Evolutionary conservation across 2,113 vertebrate genomes (phyloP), one percentile per base, ranked within the genome.

Genomic region (Chinchilla lanigera): DNA sequence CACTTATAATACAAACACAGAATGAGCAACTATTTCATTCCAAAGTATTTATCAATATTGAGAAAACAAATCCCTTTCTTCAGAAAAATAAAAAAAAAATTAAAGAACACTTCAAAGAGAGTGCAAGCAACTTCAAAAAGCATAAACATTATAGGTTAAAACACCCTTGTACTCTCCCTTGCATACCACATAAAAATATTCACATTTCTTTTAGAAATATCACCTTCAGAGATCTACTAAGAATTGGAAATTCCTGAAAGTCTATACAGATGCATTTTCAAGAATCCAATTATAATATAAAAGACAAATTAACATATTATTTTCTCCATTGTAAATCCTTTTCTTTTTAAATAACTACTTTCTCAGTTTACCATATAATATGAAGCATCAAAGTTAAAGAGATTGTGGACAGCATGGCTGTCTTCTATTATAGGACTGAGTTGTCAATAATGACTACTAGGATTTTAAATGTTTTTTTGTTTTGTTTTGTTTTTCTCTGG

Each of bases 271-370:
- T 71, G 8, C 20, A 75, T 83, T 85, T 52, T 47, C 24, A 94
- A 80, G 35, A 84, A 75, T 75, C 5, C 10, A 80, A 83, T 60
- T 41, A 90, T 67, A 56, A 60, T 41, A 90, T 67, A 56, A 6
- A 94, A 83, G 30, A 61, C 2, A 95, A 56, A 0, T 65, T 83
- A 92, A 95, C 71, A 50, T 22, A 0, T 65, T 83, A 60, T 50
- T 77, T 5, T 56, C 50, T 81, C 86, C 89, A 78, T 83, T 80
- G 44, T 84, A 92, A 94, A 85, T 12, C 22, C 28, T 67, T 4
- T 35, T 69, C 2, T 10, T 88, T 92, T 84, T 82, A 93, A 93
- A 82, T 28, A 75, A 54, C n/a, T 81, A 6, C 2, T 24, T 77
- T n/a, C 30, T 5, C 28, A 69, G 28, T 75, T 97, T 86, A 54